Conservation (phyloP, 2,888 invertebrate genomes). For the Euzophera pinguis region DNA sequence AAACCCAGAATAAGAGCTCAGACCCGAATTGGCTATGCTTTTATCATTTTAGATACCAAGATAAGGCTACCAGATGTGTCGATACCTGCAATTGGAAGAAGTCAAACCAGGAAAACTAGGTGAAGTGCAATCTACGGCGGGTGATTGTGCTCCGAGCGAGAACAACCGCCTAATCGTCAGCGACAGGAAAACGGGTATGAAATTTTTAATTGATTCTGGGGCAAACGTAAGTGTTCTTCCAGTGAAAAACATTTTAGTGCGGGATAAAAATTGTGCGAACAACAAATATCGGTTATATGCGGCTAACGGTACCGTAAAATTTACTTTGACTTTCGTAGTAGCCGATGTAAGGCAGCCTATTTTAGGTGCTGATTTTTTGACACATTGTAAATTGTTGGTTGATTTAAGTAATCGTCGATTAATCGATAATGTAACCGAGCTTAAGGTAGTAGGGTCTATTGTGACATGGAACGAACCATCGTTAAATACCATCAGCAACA, state of each 20-base stretch:
- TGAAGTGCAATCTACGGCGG: neutral
- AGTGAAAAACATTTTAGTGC: neutral
- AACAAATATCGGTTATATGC: neutral
- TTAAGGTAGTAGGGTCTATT: too few relatives aligned
- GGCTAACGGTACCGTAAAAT: neutral
- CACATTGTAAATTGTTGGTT: neutral
- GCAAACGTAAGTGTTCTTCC: neutral
- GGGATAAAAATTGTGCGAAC: neutral
- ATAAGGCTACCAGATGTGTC: neutral
- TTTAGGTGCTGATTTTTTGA: neutral
- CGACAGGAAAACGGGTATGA: neutral
- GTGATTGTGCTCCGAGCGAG: neutral
- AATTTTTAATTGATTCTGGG: neutral
- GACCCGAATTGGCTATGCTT: neutral
- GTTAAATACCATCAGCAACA: neutral
- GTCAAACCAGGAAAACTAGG: too few relatives aligned
- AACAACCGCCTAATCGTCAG: neutral
- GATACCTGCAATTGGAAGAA: neutral
- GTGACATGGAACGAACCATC: neutral
- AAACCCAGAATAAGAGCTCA: neutral
- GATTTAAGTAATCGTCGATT: neutral
- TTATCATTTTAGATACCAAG: neutral
- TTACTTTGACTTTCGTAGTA: neutral
- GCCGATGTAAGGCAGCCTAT: neutral
- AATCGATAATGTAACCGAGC: too few relatives aligned